Evolutionary conservation across 2,113 vertebrate species (phyloP).

Genomic region (Abramis brama): DNA sequence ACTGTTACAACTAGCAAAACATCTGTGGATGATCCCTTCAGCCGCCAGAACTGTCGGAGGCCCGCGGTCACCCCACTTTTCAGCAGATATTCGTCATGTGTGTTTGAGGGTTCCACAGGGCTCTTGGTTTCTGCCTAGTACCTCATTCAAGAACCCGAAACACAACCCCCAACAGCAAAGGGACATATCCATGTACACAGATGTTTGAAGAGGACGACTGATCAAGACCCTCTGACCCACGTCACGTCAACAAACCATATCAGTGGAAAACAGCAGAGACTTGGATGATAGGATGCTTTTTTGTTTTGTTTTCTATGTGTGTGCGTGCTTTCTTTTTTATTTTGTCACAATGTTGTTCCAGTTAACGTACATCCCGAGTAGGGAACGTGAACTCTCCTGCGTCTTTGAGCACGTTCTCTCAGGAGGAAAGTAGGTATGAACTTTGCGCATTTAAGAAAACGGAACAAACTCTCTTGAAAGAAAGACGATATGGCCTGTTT

Average conservation of each 20-base stretch:
- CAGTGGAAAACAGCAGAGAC: conserved; percentile 28
- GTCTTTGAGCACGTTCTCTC: conserved; percentile 36
- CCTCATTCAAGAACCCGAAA: conserved; percentile 67
- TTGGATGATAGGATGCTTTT: conserved; percentile 40
- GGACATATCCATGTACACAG: conserved; percentile 75
- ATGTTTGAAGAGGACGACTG: conserved; percentile 66
- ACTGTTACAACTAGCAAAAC: conserved; percentile 60
- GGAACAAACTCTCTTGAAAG: conserved; percentile 9
- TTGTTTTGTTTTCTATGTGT: conserved; percentile 24
- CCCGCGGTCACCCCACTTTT: conserved; percentile 61
- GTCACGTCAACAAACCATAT: conserved; percentile 38
- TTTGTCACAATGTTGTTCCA: conserved; percentile 55
- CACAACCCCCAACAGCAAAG: conserved; percentile 69
- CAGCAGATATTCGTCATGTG: conserved; percentile 70
- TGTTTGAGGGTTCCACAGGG: conserved; percentile 60
- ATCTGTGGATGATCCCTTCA: conserved; percentile 69
- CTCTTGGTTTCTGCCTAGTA: conserved; percentile 57
- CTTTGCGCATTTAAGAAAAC: neutral
- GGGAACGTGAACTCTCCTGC: conserved; percentile 50
- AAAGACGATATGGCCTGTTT: conserved; percentile 56
- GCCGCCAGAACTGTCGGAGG: conserved; percentile 64
- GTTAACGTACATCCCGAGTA: conserved; percentile 55
- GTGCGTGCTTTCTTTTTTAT: conserved; percentile 28
- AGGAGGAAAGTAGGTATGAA: conserved; percentile 23
- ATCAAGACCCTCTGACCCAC: neutral